Evolutionary conservation across 2,888 invertebrate genomes (phyloP), one percentile per base, ranked within the genome.

Genomic region (Drosophila hamatofila): DNA sequence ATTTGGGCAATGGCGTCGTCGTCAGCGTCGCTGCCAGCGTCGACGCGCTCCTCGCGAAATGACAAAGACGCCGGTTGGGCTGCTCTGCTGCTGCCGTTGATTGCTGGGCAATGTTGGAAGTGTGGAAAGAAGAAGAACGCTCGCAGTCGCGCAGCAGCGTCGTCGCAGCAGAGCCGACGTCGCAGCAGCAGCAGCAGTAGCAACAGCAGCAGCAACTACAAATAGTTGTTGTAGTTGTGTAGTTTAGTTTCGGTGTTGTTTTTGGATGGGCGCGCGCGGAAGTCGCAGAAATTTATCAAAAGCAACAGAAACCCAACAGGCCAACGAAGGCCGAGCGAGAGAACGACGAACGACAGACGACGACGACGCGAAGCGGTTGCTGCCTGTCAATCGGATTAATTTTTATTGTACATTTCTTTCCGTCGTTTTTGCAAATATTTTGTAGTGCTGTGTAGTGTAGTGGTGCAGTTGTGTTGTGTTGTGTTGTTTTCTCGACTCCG

Each of bases 181-280:
- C 48, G 54, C 41, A 41, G 73, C 66, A 37, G 37, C 12, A 9
- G 33, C 33, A 33, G 33, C 33, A 11, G 33, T 11, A 58, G 62
- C 72, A 76, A 72, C 81, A 81, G 72, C 83, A 83, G 48, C 48
- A 81, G 72, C 83, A 83, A 81, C 78, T 76, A 76, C 83, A 73
- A 81, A 79, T 79, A 80, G 81, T 83, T 79, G 83, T 86, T 83
- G 83, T 86, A 83, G 78, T 81, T 81, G 81, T 83, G 85, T 83
- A 83, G 83, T 83, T 81, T 81, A 83, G 78, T 81, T 78, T 86
- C 70, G 77, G 58, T 85, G 83, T 78, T 84, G 83, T 85, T 85
- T 85, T 88, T 80, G 80, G 75, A 42, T 68, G 75, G 83, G 79
- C 78, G 86, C 69, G 86, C 87, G 81, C 87, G 82, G 82, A 86